These are phyloP conservation scores for Alviniconcha marisindica DNA, from an alignment of 1,140 invertebrate species.

Conservation along the genomic window DNA sequence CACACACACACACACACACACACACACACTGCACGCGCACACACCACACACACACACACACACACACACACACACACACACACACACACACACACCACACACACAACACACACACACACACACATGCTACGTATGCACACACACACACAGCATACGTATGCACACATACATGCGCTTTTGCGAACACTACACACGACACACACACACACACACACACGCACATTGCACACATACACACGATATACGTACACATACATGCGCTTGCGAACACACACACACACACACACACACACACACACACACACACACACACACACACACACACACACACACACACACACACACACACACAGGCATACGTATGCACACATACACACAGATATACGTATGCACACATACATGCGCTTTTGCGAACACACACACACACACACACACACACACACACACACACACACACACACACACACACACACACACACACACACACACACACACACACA, in stretches of 20 bases:
- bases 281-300: too few species aligned
- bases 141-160: not conserved
- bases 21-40: too few species aligned
- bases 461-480: constrained; percentile 11
- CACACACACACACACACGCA: constrained; percentile 8
- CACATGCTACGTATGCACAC: not conserved
- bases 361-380: not conserved
- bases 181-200: too few species aligned
- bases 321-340: not conserved
- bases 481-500: constrained; percentile 1
- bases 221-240: not conserved
- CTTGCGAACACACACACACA: too few species aligned
- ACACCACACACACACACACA: too few species aligned
- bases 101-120: not conserved
- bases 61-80: not conserved
- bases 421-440: not conserved
- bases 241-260: not conserved
- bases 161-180: not conserved
- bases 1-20: constrained; percentile 10
- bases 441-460: constrained; percentile 4
- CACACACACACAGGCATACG: not conserved
- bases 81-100: too few species aligned
- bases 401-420: too few species aligned
- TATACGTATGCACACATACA: not conserved
- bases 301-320: not conserved